These are phyloP conservation scores for Caenorhabditis imperialis DNA, from an alignment of 2,888 invertebrate species.

Conservation along the genomic window DNA sequence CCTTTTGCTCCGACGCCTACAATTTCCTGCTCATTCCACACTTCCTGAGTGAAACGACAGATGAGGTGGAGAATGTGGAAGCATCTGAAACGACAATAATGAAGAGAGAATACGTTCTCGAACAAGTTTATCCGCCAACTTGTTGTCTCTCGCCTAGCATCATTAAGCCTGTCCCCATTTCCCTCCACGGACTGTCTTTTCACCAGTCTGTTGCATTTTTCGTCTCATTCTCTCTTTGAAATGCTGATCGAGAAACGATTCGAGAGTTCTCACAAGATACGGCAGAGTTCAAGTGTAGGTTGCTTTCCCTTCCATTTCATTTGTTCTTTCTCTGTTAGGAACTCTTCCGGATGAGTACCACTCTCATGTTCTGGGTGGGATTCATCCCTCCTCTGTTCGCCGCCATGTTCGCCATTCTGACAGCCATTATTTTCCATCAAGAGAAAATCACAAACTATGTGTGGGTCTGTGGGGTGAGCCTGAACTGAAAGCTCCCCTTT, in stretches of 20 bases:
- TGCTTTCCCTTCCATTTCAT: background rate
- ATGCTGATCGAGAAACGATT: conserved; percentile 49
- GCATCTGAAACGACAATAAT: no score
- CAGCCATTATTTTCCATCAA: conserved; percentile 72
- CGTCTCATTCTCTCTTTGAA: background rate
- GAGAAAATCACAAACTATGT: conserved; percentile 72
- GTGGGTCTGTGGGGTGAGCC: conserved; percentile 73
- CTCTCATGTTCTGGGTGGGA: conserved; percentile 67
- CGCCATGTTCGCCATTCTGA: conserved; percentile 70
- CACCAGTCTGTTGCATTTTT: conserved; percentile 28
- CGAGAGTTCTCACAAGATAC: conserved; percentile 41
- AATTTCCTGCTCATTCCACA: conserved; percentile 48
- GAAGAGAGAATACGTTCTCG: background rate
- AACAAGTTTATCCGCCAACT: conserved; percentile 24
- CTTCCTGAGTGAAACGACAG: conserved; percentile 24
- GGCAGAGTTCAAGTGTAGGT: conserved; percentile 21
- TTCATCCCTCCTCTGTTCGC: conserved; percentile 74
- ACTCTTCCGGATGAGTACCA: conserved; percentile 57
- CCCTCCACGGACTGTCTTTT: conserved; percentile 10
- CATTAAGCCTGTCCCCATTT: conserved; percentile 53
- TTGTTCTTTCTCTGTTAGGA: conserved; percentile 27
- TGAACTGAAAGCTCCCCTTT: no score
- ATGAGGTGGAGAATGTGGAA: background rate
- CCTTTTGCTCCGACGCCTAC: conserved; percentile 21
- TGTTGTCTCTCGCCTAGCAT: conserved; percentile 32